phyloP scores from a whole-genome alignment of 2,888 invertebrate genomes.

The Aleiodes leptofemur region DNA sequence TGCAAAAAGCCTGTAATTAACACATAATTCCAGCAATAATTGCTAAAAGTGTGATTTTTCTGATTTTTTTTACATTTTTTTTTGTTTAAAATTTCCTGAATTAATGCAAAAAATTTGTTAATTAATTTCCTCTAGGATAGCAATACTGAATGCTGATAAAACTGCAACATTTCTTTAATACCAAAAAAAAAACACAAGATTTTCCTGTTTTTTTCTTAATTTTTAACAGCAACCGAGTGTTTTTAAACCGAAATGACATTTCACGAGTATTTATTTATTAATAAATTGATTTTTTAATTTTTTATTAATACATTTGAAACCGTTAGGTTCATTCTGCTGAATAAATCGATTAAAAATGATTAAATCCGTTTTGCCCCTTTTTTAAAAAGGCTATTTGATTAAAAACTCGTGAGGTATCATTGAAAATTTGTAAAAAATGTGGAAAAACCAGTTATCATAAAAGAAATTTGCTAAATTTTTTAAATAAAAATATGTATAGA shows the following conservation, averaged over 20 bases:
- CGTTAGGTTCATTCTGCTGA: no score
- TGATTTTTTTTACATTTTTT: neutral
- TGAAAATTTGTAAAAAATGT: constrained; percentile 1
- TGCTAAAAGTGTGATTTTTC: neutral
- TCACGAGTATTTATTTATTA: neutral
- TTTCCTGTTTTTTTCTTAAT: neutral
- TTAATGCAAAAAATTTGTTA: constrained; percentile 8
- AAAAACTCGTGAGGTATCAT: constrained; percentile 11
- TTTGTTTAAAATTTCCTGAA: neutral
- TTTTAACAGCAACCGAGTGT: constrained; percentile 41
- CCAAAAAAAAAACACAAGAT: neutral
- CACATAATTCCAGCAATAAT: constrained; percentile 5
- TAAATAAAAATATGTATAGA: no score
- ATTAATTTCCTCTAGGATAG: constrained; percentile 12
- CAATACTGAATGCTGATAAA: constrained; percentile 10
- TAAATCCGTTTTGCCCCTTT: no score
- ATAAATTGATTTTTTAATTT: no score
- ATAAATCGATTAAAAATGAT: constrained; percentile 12
- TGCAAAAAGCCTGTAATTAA: constrained; percentile 8
- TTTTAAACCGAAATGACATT: neutral
- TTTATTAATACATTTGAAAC: no score
- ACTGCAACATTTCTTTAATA: constrained; percentile 2
- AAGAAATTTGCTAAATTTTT: no score
- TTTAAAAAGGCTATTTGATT: neutral
- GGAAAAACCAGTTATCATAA: constrained; percentile 31